Conservation (phyloP, 2,797 vertebrate species). For the Tiaroga cobitis region DNA sequence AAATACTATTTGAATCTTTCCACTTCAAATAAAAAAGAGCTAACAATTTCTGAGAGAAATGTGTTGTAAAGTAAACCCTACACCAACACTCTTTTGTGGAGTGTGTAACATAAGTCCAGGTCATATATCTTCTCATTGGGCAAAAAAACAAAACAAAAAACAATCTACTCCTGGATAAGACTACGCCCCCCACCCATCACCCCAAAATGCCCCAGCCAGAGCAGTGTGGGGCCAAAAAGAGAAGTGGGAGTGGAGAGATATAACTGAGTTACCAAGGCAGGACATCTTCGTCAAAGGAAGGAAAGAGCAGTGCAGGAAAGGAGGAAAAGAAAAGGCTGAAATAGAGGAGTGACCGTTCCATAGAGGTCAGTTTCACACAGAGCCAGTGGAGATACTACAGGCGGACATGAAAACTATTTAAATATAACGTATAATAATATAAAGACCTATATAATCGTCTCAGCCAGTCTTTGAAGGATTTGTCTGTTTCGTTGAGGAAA, state of each 20-base stretch:
- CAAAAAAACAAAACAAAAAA: background rate
- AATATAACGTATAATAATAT: background rate
- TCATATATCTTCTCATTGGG: constrained; percentile 8
- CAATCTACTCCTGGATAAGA: background rate
- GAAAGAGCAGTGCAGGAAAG: constrained; percentile 78
- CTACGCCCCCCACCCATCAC: background rate
- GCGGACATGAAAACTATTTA: constrained; percentile 1
- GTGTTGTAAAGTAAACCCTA: background rate
- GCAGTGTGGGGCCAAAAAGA: constrained; percentile 3
- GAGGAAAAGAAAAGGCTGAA: constrained; percentile 62
- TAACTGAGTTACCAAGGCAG: constrained; percentile 19
- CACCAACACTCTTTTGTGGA: background rate
- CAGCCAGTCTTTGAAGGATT: background rate
- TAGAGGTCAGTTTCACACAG: constrained; percentile 24
- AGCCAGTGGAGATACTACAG: background rate
- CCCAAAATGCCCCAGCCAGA: constrained; percentile 30
- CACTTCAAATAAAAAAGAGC: background rate
- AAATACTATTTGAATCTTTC: background rate
- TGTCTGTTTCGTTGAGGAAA: background rate
- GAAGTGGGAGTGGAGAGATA: constrained; percentile 40
- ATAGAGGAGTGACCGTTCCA: constrained; percentile 9
- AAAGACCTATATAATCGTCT: background rate
- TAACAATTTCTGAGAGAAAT: background rate
- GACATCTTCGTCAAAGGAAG: constrained; percentile 71
- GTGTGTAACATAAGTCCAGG: background rate